phyloP scores from a whole-genome alignment of 2,797 vertebrate genomes.

The Arremon aurantiirostris region DNA sequence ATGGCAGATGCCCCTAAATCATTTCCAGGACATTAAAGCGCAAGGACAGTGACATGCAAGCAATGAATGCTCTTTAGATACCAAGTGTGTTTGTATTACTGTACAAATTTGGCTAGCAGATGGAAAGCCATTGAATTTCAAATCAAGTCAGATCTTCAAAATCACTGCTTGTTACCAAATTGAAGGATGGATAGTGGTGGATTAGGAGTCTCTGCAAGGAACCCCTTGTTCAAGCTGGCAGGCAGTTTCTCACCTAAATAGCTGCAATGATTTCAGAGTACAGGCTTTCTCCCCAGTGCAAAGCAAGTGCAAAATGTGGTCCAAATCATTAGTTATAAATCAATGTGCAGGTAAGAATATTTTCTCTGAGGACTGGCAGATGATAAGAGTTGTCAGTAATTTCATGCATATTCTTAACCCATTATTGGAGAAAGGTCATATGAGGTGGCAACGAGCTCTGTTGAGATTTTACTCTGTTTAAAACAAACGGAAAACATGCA shows the following conservation, averaged over 20 bases:
- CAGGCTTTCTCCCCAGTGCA: neutral
- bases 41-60: neutral
- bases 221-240: neutral
- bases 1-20: neutral
- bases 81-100: neutral
- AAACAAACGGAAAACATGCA: neutral
- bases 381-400: neutral
- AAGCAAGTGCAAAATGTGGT: neutral
- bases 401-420: neutral
- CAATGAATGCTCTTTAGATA: neutral
- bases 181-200: neutral
- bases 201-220: neutral
- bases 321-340: neutral
- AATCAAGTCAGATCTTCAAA: neutral
- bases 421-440: neutral
- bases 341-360: neutral
- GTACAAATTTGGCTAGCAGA: neutral
- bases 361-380: neutral
- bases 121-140: neutral
- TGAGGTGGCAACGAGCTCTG: neutral
- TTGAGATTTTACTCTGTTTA: neutral
- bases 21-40: neutral
- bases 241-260: neutral
- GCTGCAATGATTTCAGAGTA: neutral
- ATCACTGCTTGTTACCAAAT: neutral